Base-by-base conservation (phyloP, 2,113 vertebrate genomes). In the Callaeas wilsoni region DNA sequence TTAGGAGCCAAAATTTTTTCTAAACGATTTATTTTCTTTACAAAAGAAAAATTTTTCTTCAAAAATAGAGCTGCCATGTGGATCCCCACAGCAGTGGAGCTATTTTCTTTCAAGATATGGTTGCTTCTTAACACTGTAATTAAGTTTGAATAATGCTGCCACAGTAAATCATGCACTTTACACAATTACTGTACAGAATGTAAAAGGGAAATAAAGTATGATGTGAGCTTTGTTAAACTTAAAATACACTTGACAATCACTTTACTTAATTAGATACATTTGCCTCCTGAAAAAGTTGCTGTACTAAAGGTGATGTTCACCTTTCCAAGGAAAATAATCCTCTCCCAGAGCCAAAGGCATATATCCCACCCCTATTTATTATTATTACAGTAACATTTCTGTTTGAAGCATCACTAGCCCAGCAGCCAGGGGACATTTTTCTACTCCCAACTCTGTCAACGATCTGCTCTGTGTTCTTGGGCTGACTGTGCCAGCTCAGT, bases 91-190 rank as follows among this genome's bases (percentile, higher is more conserved):
- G 92, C 84, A 96, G 84, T 94, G 59, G 53, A 96, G 91, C 94
- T 95, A 87, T 96, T 97, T 95, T 93, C 90, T 97, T 97, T 96
- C 97, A 95, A 96, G 93, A 87, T 96, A 74, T 62, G 76, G 95
- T 86, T 97, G 65, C 90, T 97, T 96, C 94, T 95, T 97, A 97
- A 96, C 96, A 78, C 93, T 96, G 52, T 96, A 97, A 96, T 97
- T 97, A 97, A 93, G 97, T 96, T 94, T 97, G 96, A 97, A 97
- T 97, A 96, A 96, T 87, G 90, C 93, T 97, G 96, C 96, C 97
- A 93, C 90, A 94, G 97, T 96, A 96, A 97, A 97, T 97, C 95
- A 94, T 87, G 53, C 76, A 96, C 90, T 97, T 97, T 94, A 94
- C 79, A 96, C 92, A 94, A 97, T 96, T 97, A 95, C 87, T 94